Percentiles rank a stretch among this genome's conserved stretches.
Conservation (phyloP, 2,888 invertebrate species). For the Catocala fraxini region DNA sequence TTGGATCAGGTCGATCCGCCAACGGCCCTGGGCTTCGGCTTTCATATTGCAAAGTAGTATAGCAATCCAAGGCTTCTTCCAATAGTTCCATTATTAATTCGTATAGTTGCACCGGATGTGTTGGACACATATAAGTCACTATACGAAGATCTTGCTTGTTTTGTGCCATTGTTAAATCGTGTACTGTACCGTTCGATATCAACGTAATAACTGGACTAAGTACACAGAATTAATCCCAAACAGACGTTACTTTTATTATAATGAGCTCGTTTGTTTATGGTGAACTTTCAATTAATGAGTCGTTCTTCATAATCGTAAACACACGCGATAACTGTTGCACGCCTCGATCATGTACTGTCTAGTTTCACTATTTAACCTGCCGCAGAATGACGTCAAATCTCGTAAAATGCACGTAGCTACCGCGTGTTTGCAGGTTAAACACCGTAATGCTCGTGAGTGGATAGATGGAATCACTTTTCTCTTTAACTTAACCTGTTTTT, state of each 20-base stretch:
- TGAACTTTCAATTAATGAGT: conserved; percentile 19
- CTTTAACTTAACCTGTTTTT: too few relatives aligned
- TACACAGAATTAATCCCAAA: conserved; percentile 23
- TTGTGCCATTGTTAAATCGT: conserved; percentile 64
- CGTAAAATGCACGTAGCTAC: conserved; percentile 20
- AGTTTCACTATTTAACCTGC: conserved; percentile 47
- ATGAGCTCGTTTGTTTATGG: conserved; percentile 27
- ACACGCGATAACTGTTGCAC: conserved; percentile 61
- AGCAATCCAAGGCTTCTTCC: conserved; percentile 82
- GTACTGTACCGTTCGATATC: conserved; percentile 7
- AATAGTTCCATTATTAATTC: conserved; percentile 86
- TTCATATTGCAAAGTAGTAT: conserved; percentile 87
- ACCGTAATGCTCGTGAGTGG: conserved; percentile 8
- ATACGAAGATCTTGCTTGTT: conserved; percentile 80
- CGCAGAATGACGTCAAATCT: conserved; percentile 32
- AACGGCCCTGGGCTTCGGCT: conserved; percentile 86
- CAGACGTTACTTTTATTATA: conserved; percentile 24
- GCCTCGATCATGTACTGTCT: conserved; percentile 60
- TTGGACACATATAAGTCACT: conserved; percentile 89
- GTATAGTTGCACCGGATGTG: conserved; percentile 88
- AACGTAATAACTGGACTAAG: conserved; percentile 25
- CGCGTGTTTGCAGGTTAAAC: conserved; percentile 44
- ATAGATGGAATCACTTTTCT: too few relatives aligned
- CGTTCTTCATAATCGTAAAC: conserved; percentile 44
- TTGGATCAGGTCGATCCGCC: conserved; percentile 85